Evolutionary conservation across 2,797 vertebrate genomes (phyloP), one percentile per base, ranked within the genome.

Genomic region (Prunella strophiata): DNA sequence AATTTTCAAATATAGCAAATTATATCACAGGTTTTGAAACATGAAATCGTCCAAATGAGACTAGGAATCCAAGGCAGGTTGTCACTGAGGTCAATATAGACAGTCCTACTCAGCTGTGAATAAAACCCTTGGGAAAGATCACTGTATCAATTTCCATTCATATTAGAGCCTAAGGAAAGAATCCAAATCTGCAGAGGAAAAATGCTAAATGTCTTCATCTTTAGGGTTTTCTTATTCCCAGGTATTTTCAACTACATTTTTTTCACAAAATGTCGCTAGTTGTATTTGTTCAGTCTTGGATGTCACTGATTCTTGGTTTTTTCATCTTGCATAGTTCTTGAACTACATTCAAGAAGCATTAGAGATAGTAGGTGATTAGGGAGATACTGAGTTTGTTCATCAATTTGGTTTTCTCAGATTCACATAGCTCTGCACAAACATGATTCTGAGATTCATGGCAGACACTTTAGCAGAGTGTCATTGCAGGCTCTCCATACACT

Each of bases 391-490:
- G n/a, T 71, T 55, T 95, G 10, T 61, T 94, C 80, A 68, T 34
- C 61, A 78, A 21, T 52, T 30, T n/a, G 57, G 55, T 83, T 88
- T 79, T 84, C 63, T 82, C 52, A 83, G 61, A 51, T 90, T 83
- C 81, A 81, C 58, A 87, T 14, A 85, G 54, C 32, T 88, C 77
- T 92, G 59, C 75, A 81, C 87, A 85, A 71, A 75, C 5, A 15
- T 32, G 45, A 62, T 76, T 96, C 78, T 58, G 63, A 91, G 52
- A 92, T 73, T 96, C 36, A 38, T 71, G 88, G 92, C 86, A 96
- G 95, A 93, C 0, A 9, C 47, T 91, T 91, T 38, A 85, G 72
- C 89, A 91, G 88, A 95, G 89, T 76, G 42, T 93, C 57, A 42
- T 76, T 70, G 29, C 54, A 63, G 9, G 2, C 85, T 84, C 20